Conservation (phyloP, 2,888 invertebrate genomes). For the Mythimna lalbum region DNA sequence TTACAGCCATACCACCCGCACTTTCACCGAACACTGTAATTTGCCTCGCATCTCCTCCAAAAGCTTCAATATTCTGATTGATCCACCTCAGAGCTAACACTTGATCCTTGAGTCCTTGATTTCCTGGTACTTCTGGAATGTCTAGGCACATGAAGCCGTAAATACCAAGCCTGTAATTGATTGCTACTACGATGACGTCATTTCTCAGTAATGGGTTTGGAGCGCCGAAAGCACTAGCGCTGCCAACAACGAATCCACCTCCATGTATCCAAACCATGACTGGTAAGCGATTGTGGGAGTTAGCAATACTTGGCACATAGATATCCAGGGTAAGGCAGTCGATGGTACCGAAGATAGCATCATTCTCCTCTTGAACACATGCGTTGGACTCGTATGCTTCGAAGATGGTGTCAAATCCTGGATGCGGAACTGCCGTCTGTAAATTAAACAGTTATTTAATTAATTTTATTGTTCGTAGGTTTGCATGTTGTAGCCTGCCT, state of each 20-base stretch:
- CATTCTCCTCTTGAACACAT: conserved; percentile 56
- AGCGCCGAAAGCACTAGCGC: not conserved
- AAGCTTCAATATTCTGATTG: conserved; percentile 68
- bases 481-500: no score
- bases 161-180: conserved; percentile 52
- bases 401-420: conserved; percentile 53
- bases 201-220: conserved; percentile 27
- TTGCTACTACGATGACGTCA: conserved; percentile 45
- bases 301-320: conserved; percentile 59
- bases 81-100: conserved; percentile 71
- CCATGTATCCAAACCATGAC: conserved; percentile 54
- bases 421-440: conserved; percentile 57
- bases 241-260: conserved; percentile 34
- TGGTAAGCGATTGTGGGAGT: conserved; percentile 37
- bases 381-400: conserved; percentile 61
- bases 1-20: conserved; percentile 65
- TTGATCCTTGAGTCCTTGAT: conserved; percentile 73
- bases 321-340: conserved; percentile 64
- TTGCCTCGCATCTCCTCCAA: conserved; percentile 66
- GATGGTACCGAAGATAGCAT: conserved; percentile 42
- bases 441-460: not conserved
- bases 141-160: conserved; percentile 70
- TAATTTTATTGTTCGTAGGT: no score
- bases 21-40: conserved; percentile 69
- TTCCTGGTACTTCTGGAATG: conserved; percentile 69